Evolutionary conservation across 2,888 invertebrate species (phyloP).

Genomic region (Nycteola revayana): DNA sequence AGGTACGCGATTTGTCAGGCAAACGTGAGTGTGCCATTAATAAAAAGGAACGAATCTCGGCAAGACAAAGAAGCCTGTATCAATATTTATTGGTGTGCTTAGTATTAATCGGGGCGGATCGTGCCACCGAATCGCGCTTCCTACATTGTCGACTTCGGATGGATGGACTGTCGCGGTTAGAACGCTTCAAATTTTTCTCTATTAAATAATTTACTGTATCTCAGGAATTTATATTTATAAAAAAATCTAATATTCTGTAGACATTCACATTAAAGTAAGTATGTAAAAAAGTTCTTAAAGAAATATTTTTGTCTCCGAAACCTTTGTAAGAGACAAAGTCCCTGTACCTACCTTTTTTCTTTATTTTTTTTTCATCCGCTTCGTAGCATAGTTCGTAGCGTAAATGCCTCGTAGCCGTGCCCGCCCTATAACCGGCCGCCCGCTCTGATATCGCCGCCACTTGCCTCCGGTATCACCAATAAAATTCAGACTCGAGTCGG

Average conservation of each 20-base stretch:
- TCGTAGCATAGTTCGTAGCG: slow-evolving; percentile 63
- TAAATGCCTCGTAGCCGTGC: slow-evolving; percentile 48
- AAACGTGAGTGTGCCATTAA: slow-evolving; percentile 73
- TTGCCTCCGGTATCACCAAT: slow-evolving; percentile 41
- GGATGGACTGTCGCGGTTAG: slow-evolving; percentile 71
- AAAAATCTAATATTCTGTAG: too few relatives aligned
- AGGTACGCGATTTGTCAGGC: slow-evolving; percentile 64
- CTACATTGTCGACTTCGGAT: slow-evolving; percentile 47
- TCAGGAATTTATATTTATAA: too few relatives aligned
- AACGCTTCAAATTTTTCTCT: slow-evolving; percentile 68
- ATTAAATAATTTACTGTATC: slow-evolving; percentile 53
- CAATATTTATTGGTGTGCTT: slow-evolving; percentile 80
- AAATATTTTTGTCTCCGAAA: too few relatives aligned
- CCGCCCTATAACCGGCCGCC: slow-evolving; percentile 51
- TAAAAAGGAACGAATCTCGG: slow-evolving; percentile 72
- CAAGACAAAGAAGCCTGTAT: slow-evolving; percentile 77
- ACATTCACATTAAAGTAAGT: too few relatives aligned
- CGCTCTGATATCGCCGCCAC: slow-evolving; percentile 43
- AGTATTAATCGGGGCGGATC: slow-evolving; percentile 77
- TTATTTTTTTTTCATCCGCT: slow-evolving; percentile 14
- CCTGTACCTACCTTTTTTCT: slow-evolving; percentile 10
- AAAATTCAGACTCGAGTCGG: slow-evolving; percentile 39
- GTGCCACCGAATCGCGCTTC: slow-evolving; percentile 60
- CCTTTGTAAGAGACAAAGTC: not conserved
- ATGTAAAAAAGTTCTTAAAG: too few relatives aligned